Percentiles rank a stretch among this genome's conserved stretches.
These are phyloP conservation scores for Pseudobourletiella spinata DNA, from an alignment of 1,140 invertebrate genomes.

Conservation along the genomic window DNA sequence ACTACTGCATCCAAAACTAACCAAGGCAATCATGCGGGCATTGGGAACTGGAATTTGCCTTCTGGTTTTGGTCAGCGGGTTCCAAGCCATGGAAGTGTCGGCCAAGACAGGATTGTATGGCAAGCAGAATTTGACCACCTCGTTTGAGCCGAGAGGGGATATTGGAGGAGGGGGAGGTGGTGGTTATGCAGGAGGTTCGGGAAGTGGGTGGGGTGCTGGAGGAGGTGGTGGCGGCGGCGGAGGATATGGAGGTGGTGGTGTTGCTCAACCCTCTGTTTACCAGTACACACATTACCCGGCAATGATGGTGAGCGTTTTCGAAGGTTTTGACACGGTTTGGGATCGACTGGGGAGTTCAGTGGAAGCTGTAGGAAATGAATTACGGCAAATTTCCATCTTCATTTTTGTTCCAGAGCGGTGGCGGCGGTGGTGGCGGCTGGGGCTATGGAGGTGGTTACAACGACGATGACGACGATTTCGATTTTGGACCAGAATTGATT, in stretches of 20 bases:
- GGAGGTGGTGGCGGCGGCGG: conserved; percentile 3
- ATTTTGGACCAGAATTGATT: conserved; percentile 14
- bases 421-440: not conserved
- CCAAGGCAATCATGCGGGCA: too few species aligned
- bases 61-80: not conserved
- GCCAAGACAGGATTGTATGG: not conserved
- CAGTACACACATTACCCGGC: conserved; percentile 10
- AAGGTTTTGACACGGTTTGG: too few species aligned
- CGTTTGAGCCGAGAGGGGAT: conserved; percentile 5
- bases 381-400: too few species aligned
- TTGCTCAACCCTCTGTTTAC: conserved; percentile 9
- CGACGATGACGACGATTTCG: conserved; percentile 5
- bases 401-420: too few species aligned
- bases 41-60: not conserved
- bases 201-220: not conserved
- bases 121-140: not conserved
- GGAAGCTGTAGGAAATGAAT: too few species aligned
- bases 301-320: not conserved
- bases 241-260: conserved; percentile 5
- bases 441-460: not conserved
- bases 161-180: conserved; percentile 1
- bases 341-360: too few species aligned
- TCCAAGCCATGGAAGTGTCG: not conserved
- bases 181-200: not conserved
- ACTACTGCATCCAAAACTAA: too few species aligned